A percentile compares a stretch with the other conserved stretches of the same genome.
phyloP scores from a whole-genome alignment of 2,888 invertebrate species.

The Athalia cordata region DNA sequence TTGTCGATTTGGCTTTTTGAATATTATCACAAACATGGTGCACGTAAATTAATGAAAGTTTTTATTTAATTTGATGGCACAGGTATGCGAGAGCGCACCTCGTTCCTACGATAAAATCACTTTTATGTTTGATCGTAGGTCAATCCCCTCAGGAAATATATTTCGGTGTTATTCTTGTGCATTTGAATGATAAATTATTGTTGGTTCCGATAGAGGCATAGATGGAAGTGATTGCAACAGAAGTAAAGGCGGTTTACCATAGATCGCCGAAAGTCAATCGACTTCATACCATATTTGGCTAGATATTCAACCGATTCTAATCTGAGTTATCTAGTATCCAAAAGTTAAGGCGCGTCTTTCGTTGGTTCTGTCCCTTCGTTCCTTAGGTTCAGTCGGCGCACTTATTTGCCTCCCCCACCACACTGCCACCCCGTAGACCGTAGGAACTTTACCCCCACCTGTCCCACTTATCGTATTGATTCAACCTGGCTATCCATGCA shows the following conservation, averaged over 20 bases:
- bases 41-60: slow-evolving; percentile 1
- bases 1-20: background rate
- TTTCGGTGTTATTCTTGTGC: background rate
- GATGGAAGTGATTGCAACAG: slow-evolving; percentile 22
- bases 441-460: slow-evolving; percentile 60
- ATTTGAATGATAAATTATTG: background rate
- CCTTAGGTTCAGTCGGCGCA: slow-evolving; percentile 56
- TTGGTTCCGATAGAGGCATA: background rate
- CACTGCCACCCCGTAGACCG: slow-evolving; percentile 57
- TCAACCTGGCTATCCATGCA: slow-evolving; percentile 64
- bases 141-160: background rate
- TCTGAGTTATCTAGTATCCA: slow-evolving; percentile 52
- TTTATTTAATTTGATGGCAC: background rate
- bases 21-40: background rate
- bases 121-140: background rate
- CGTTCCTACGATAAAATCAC: background rate
- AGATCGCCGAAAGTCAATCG: slow-evolving; percentile 34
- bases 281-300: slow-evolving; percentile 41
- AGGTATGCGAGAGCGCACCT: background rate
- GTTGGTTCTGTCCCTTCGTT: slow-evolving; percentile 56
- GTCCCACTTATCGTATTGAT: slow-evolving; percentile 72
- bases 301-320: slow-evolving; percentile 40
- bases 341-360: slow-evolving; percentile 65
- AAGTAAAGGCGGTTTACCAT: background rate
- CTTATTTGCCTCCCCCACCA: slow-evolving; percentile 50